Percentiles rank a stretch among this genome's conserved stretches.
phyloP scores from a whole-genome alignment of 1,140 invertebrate species.

The Trinorchestia longiramus region DNA sequence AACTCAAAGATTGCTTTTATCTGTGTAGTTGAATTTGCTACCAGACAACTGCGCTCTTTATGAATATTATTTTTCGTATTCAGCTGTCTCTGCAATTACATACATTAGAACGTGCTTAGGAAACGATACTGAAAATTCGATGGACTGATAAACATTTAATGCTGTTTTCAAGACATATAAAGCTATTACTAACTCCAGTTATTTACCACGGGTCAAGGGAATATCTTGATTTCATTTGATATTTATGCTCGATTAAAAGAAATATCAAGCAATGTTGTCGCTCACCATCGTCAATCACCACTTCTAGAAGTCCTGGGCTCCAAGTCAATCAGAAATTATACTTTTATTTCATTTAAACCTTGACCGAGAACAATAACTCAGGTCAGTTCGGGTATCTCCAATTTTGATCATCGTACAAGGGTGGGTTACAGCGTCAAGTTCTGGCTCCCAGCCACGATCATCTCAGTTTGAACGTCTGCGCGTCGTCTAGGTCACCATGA shows the following conservation, averaged over 20 bases:
- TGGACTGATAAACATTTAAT: neutral
- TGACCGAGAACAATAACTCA: neutral
- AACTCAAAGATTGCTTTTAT: conserved; percentile 41
- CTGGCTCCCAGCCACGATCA: neutral
- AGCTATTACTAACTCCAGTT: neutral
- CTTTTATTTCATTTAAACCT: neutral
- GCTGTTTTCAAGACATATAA: neutral
- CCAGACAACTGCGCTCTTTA: conserved; percentile 11
- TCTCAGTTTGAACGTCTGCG: neutral
- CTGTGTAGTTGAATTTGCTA: conserved; percentile 34
- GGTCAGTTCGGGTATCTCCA: neutral
- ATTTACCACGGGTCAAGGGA: neutral
- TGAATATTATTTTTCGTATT: neutral
- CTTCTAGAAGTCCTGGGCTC: neutral
- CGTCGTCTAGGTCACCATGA: neutral
- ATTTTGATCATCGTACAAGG: neutral
- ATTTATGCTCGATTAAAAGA: neutral
- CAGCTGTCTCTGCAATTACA: neutral
- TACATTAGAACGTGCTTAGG: too few species aligned
- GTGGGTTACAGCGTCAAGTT: neutral
- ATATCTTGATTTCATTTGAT: neutral
- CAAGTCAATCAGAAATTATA: neutral
- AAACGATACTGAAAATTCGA: neutral
- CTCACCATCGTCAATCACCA: neutral
- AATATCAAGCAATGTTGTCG: neutral